phyloP scores from a whole-genome alignment of 2,888 invertebrate species.

The Heliconius ethilla region DNA sequence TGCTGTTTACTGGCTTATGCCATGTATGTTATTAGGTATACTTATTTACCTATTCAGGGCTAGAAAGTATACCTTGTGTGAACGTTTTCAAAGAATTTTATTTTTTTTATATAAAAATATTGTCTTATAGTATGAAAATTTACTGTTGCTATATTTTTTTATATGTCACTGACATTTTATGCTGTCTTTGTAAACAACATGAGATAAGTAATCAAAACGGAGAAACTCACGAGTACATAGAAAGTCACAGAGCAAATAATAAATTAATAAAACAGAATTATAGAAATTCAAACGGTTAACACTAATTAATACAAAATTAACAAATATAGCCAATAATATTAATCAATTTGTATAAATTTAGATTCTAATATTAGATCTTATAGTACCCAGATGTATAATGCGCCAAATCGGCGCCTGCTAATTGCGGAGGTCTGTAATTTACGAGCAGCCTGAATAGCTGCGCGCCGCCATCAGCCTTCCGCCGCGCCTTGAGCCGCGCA shows the following conservation, averaged over 20 bases:
- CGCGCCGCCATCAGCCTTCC: slow-evolving; percentile 58
- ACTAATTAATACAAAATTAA: not conserved
- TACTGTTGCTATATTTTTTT: not conserved
- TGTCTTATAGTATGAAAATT: not conserved
- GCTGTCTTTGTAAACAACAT: not conserved
- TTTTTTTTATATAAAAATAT: not conserved
- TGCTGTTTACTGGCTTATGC: slow-evolving; percentile 38
- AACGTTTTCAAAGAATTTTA: not conserved
- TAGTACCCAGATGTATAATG: slow-evolving; percentile 53
- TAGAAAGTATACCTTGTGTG: not conserved
- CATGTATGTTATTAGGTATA: not conserved
- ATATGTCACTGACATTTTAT: not conserved
- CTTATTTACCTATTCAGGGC: not conserved
- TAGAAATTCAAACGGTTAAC: not conserved
- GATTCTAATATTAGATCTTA: slow-evolving; percentile 32
- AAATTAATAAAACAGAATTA: not conserved
- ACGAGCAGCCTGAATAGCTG: slow-evolving; percentile 66
- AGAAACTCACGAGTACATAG: not conserved
- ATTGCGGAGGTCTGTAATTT: slow-evolving; percentile 76
- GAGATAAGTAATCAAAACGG: not conserved
- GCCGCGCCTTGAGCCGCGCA: slow-evolving; percentile 40
- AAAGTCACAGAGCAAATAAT: not conserved
- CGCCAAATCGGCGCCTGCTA: slow-evolving; percentile 77
- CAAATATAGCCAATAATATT: slow-evolving; percentile 16
- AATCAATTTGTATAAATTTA: slow-evolving; percentile 23